phyloP scores from a whole-genome alignment of 2,888 invertebrate species.

The Rotaria macrura region DNA sequence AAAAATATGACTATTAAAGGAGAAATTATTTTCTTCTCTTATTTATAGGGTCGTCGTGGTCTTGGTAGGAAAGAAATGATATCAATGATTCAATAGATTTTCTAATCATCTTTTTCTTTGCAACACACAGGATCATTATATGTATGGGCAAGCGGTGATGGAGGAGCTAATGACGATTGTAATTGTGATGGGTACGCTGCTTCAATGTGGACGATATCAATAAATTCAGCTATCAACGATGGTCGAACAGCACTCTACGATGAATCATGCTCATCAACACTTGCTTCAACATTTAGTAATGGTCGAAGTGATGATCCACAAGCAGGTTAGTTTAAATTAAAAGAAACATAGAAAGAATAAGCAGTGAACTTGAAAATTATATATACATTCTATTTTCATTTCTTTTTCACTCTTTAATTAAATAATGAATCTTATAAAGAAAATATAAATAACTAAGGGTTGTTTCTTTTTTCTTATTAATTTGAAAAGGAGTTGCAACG shows the following conservation, averaged over 20 bases:
- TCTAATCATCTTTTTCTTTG: background rate
- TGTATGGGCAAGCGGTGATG: conserved; percentile 98
- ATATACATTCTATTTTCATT: no score
- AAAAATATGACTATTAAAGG: background rate
- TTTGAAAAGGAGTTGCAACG: conserved; percentile 55
- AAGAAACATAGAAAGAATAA: no score
- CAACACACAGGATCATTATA: conserved; percentile 71
- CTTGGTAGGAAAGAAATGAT: conserved; percentile 56
- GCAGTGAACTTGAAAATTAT: no score
- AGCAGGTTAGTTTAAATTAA: background rate
- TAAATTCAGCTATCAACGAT: conserved; percentile 97
- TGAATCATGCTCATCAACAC: conserved; percentile 93
- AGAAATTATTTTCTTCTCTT: conserved; percentile 16
- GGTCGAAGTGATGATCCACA: conserved; percentile 54
- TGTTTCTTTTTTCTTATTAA: background rate
- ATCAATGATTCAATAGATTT: background rate
- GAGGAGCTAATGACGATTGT: conserved; percentile 89
- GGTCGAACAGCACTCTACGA: conserved; percentile 99
- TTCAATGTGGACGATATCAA: conserved; percentile 99
- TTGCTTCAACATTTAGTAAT: conserved; percentile 96
- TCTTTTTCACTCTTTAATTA: no score
- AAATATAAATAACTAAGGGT: no score
- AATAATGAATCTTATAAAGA: no score
- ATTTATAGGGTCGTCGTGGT: conserved; percentile 73
- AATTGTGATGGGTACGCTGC: conserved; percentile 98